Conservation (phyloP, 2,888 invertebrate genomes). For the Watsonalla cultraria region DNA sequence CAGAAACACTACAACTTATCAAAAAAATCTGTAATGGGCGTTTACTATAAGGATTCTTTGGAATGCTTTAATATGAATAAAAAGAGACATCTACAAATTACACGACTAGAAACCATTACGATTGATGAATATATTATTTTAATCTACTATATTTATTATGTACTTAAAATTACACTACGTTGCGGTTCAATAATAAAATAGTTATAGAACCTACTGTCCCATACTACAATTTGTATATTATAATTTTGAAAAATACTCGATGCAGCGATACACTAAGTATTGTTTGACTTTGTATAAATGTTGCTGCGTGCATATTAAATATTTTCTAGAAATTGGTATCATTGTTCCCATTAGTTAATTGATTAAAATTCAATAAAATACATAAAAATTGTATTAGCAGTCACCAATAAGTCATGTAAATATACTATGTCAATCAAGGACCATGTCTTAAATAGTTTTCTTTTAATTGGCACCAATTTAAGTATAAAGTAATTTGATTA, state of each 20-base stretch:
- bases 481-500: conserved; percentile 5
- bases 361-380: conserved; percentile 27
- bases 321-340: conserved; percentile 34
- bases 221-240: too few species aligned
- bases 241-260: background rate
- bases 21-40: conserved; percentile 23
- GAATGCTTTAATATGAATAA: conserved; percentile 48
- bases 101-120: background rate
- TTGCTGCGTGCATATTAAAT: conserved; percentile 11
- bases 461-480: conserved; percentile 11
- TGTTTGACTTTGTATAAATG: too few species aligned
- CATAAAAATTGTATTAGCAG: conserved; percentile 23
- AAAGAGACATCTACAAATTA: conserved; percentile 4
- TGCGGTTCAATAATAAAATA: background rate
- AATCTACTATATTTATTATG: conserved; percentile 48
- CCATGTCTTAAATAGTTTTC: background rate
- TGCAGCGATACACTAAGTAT: background rate
- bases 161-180: conserved; percentile 29
- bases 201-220: too few species aligned
- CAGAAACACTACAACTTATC: conserved; percentile 7
- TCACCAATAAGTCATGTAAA: conserved; percentile 29
- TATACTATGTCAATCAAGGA: background rate
- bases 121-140: background rate
- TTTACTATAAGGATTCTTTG: conserved; percentile 45
- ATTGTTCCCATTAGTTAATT: conserved; percentile 67